Percentiles rank a stretch among this genome's conserved stretches.
Conservation (phyloP, 2,888 invertebrate genomes). For the Pardosa pseudoannulata region DNA sequence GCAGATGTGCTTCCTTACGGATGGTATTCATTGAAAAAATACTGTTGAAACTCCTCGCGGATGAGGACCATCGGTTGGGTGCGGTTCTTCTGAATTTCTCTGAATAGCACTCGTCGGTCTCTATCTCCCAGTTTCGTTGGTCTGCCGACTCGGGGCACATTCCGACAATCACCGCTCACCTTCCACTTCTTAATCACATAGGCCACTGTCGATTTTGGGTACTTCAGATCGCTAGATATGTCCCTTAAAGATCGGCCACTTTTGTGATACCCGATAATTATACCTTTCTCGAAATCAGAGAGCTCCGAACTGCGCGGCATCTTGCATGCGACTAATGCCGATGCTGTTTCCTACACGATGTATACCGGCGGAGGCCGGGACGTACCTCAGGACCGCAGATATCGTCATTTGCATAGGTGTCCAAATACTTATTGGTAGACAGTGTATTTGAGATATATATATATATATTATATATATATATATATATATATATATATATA, state of each 20-base stretch:
- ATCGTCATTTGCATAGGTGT: too few species aligned
- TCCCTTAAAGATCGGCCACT: background rate
- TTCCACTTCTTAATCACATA: background rate
- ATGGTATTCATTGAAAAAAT: background rate
- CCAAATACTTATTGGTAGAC: too few species aligned
- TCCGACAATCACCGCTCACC: conserved; percentile 1
- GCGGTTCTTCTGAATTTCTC: background rate
- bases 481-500: too few species aligned
- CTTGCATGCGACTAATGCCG: conserved; percentile 20
- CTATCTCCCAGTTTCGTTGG: conserved; percentile 1
- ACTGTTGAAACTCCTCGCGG: conserved; percentile 4
- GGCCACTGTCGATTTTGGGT: conserved; percentile 21
- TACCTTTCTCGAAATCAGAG: conserved; percentile 6
- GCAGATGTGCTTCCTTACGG: conserved; percentile 18
- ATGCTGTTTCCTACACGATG: conserved; percentile 10
- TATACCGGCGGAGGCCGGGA: too few species aligned
- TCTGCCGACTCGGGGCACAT: background rate
- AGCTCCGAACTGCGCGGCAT: conserved; percentile 11
- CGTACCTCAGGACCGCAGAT: too few species aligned
- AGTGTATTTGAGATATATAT: too few species aligned
- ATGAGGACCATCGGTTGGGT: background rate
- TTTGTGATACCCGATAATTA: background rate
- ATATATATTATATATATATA: too few species aligned
- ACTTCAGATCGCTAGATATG: background rate
- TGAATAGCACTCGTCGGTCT: background rate